phyloP scores from a whole-genome alignment of 2,888 invertebrate genomes.

The Exephanes ischioxanthus region DNA sequence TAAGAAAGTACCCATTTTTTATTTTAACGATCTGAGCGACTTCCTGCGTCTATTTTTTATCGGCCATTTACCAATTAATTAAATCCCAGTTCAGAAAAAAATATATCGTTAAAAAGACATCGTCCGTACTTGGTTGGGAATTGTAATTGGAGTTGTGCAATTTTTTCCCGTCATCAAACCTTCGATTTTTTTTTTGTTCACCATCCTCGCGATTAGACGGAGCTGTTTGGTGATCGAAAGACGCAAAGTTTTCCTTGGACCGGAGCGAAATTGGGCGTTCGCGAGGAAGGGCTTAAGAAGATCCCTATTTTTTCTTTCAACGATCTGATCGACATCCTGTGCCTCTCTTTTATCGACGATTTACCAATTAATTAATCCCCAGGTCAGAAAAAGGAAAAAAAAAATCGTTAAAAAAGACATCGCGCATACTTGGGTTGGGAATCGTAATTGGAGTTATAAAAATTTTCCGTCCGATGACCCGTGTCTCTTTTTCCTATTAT shows the following conservation, averaged over 20 bases:
- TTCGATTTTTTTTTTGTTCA: neutral
- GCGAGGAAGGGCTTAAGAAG: neutral
- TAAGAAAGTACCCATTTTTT: neutral
- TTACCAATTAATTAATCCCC: neutral
- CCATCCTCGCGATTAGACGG: neutral
- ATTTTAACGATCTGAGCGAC: neutral
- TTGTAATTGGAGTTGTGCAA: too few relatives aligned
- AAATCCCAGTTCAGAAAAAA: neutral
- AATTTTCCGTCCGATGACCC: neutral
- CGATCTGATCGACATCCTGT: neutral
- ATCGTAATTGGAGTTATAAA: constrained; percentile 7
- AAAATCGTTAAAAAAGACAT: neutral
- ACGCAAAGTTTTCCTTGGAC: neutral
- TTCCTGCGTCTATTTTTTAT: neutral
- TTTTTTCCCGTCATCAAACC: too few relatives aligned
- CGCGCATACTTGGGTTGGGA: neutral
- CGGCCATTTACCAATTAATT: neutral
- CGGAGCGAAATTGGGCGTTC: neutral
- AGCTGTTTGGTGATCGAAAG: neutral
- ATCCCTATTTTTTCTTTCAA: neutral
- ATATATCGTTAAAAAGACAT: too few relatives aligned
- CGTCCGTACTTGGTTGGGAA: too few relatives aligned
- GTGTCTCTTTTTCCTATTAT: neutral
- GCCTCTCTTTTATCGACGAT: neutral
- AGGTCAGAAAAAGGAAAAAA: neutral